Conservation (phyloP, 2,888 invertebrate genomes). For the Lepidonotus clava region DNA sequence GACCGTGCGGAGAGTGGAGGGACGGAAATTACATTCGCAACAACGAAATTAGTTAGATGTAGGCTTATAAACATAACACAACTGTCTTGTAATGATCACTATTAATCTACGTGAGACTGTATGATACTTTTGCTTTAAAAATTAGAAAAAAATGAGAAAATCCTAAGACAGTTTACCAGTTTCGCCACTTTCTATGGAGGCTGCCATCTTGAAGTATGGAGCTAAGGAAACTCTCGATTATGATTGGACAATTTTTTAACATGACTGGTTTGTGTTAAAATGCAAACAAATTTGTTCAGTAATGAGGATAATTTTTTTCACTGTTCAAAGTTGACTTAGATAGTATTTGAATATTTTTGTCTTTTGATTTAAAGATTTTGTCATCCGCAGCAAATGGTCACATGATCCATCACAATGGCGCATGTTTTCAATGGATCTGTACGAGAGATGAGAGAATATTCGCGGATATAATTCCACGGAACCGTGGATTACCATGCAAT, state of each 20-base stretch:
- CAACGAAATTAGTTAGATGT: too few species aligned
- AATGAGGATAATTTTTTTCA: too few species aligned
- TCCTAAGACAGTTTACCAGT: not conserved
- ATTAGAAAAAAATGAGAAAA: not conserved
- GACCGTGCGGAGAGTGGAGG: too few species aligned
- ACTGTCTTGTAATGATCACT: too few species aligned
- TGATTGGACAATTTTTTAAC: conserved; percentile 17
- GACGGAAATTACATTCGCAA: too few species aligned
- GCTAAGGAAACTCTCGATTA: not conserved
- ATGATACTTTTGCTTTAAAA: not conserved
- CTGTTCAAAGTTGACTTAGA: too few species aligned
- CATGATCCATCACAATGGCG: conserved; percentile 54
- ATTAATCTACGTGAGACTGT: too few species aligned
- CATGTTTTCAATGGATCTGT: conserved; percentile 54
- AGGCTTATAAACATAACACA: too few species aligned
- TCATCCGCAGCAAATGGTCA: conserved; percentile 47
- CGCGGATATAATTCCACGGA: conserved; percentile 8
- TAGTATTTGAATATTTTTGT: conserved; percentile 8
- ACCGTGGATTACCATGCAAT: conserved; percentile 47
- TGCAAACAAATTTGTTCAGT: too few species aligned
- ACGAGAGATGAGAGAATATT: conserved; percentile 22
- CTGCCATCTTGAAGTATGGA: conserved; percentile 48
- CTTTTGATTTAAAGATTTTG: not conserved
- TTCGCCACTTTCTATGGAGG: conserved; percentile 22
- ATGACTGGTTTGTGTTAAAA: too few species aligned